Base-by-base conservation (phyloP, 2,888 invertebrate species). In the Caenorhabditis macrosperma region DNA sequence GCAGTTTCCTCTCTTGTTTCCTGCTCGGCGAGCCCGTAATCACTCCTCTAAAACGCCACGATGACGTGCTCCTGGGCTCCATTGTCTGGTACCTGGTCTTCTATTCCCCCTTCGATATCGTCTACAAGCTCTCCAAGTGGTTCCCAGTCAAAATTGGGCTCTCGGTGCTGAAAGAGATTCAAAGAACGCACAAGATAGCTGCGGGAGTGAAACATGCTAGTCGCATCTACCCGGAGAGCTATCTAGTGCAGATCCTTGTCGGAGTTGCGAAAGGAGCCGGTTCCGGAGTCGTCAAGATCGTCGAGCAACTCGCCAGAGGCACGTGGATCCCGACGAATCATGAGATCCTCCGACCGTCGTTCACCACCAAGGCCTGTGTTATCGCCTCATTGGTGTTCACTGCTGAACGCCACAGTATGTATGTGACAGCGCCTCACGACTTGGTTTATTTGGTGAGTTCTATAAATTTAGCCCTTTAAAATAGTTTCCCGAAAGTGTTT, bases 281-380 rank as follows among this genome's bases (percentile, higher is more conserved):
- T 33, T 96, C 97, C 71, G 96, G 96, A 46, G 95, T 99, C 91
- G 95, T 96, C 68, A 95, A 95, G 92, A 92, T 97, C 54, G 93
- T 97, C 87, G 98, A 99, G 92, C 93, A 99, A 82, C 94, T 99
- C 22, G 94, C 98, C 88, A 94, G 99, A 75, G 99, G 99, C 7
- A 95, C 96, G 26, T 99, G 99, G 99, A 95, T 96, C 59, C 99
- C 99, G 4, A 95, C 95, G 9, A 95, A 96, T 30, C 96, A 98
- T 94, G 99, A 99, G 92, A 95, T 98, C 88, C 95, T 99, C 94
- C 96, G 97, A 91, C 98, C 99, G 17, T 95, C 95, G 91, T 98
- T 98, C 96, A 98, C 93, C 94, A 96, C 89, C 3, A 88, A 88
- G 50, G 87, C 88, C 1, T 88, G 88, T 66, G 93, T 97, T 90